Base-by-base conservation (phyloP, 2,797 vertebrate species). In the Gambusia yucatana region DNA sequence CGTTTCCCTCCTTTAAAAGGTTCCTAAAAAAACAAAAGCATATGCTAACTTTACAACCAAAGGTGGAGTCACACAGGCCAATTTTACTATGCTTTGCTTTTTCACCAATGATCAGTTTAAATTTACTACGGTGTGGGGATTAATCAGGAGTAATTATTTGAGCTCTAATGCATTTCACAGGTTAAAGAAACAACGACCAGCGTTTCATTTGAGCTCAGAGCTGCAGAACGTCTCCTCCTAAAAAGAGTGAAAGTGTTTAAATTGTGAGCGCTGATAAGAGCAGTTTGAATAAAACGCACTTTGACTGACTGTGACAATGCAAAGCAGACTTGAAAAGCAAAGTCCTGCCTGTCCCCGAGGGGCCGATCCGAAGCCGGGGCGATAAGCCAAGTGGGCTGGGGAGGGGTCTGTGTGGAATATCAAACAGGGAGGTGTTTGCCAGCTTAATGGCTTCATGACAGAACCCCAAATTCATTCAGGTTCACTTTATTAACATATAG, bases 281-380 rank as follows among this genome's bases (percentile, higher is more conserved):
- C 30, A 50, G 48, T 63, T 63, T 14, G 36, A 67, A 41, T 39
- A 11, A 67, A 67, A 67, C 39, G 9, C 20, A 67, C 20, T 30
- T 48, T 30, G 77, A 76, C 59, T 77, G 71, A 46, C 75, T 46
- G 70, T 13, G 74, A 79, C 76, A 61, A 84, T n/a, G 44, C 69
- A 3, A 33, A 63, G 57, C 70, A 72, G 72, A 59, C 44, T 14
- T 44, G n/a, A 67, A 76, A 63, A 50, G 78, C 57, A 75, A 82
- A 85, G 79, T 77, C 69, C 63, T 33, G 76, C 11, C 74, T 28
- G 44, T 85, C 73, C 77, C 82, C 7, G 52, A 67, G 63, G 63
- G 63, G 36, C 39, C 4, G 8, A 67, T 41, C 20, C 36, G 39
- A 67, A 67, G 36, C 63, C 20, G 0, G 36, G 63, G 17, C 33